Conservation (phyloP, 2,888 invertebrate genomes). For the Tetragonula carbonaria region DNA sequence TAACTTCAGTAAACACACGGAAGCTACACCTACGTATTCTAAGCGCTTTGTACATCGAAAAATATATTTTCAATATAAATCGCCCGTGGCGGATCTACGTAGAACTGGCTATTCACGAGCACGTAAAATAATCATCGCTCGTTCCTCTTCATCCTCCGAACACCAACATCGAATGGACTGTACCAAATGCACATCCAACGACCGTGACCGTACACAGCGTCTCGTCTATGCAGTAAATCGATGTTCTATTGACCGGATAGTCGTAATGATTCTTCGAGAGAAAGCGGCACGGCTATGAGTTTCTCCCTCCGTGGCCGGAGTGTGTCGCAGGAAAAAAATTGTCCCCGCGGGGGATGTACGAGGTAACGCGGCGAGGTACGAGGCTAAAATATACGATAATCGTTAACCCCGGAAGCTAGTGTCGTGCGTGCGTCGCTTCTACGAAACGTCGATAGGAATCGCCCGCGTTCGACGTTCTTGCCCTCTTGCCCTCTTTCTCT, state of each 20-base stretch:
- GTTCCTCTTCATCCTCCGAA: background rate
- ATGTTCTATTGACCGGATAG: conserved; percentile 53
- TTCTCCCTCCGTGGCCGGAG: background rate
- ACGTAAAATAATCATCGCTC: background rate
- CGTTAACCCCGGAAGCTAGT: conserved; percentile 50
- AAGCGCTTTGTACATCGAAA: too few species aligned
- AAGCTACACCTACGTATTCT: too few species aligned
- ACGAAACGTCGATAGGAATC: conserved; percentile 49
- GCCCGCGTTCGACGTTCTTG: conserved; percentile 35
- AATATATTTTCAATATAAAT: too few species aligned
- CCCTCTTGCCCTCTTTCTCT: background rate
- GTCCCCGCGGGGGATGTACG: conserved; percentile 57
- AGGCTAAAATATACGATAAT: conserved; percentile 58
- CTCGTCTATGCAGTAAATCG: conserved; percentile 49
- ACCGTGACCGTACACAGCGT: background rate
- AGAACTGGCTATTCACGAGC: too few species aligned
- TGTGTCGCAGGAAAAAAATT: conserved; percentile 32
- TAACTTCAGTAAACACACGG: too few species aligned
- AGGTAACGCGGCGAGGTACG: conserved; percentile 20
- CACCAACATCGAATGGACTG: background rate
- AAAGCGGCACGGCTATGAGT: background rate
- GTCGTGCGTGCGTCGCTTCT: conserved; percentile 5
- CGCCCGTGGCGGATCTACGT: too few species aligned
- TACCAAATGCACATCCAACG: conserved; percentile 20
- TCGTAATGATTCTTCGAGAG: conserved; percentile 56